Evolutionary conservation across 1,140 invertebrate genomes (phyloP), one percentile per base, ranked within the genome.

Genomic region (Drosophila pectinifera): DNA sequence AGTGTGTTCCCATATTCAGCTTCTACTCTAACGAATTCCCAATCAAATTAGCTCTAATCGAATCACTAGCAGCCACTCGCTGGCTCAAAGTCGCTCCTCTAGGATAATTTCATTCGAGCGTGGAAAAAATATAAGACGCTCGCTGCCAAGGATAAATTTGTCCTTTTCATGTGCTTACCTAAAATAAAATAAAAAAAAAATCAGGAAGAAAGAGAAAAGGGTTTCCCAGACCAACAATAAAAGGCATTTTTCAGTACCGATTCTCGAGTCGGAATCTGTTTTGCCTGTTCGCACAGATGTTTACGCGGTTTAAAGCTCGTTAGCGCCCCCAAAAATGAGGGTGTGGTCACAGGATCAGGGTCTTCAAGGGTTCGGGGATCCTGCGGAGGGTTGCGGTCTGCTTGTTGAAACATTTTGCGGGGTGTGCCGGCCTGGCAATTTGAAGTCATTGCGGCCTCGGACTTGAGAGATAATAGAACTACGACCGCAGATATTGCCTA

Each of bases 271-370:
- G 42, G 34, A 70, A 69, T 68, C 67, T 70, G 63, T 46, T 70
- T 70, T 77, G 36, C 49, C 62, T 77, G 79, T 81, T 82, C 79
- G 65, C 79, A 81, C 79, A 81, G 79, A 80, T 81, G 79, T 81
- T 82, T 77, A 58, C 78, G 79, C 79, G 79, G 79, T 77, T 81
- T 81, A 77, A 77, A 73, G 73, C 78, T 81, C 79, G 79, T 81
- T 81, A 81, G 78, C 67, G 59, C 43, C 64, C 64, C 61, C 11
- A 5, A 38, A 43, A 39, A 14, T 20, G 38, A 22, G 48, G 68
- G 68, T 41, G 43, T 43, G 46, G 61, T 58, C 42, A 64, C 26
- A 53, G 46, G 48, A 13, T 22, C 16, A 18, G 16, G 22, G 39
- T 28, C 10, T 56, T 42, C 8, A 39, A 39, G 28, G 48, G 18